A percentile compares a stretch with the other conserved stretches of the same genome.
These are phyloP conservation scores for Pantherophis vulpinus DNA, from an alignment of 2,797 vertebrate genomes.

Conservation along the genomic window DNA sequence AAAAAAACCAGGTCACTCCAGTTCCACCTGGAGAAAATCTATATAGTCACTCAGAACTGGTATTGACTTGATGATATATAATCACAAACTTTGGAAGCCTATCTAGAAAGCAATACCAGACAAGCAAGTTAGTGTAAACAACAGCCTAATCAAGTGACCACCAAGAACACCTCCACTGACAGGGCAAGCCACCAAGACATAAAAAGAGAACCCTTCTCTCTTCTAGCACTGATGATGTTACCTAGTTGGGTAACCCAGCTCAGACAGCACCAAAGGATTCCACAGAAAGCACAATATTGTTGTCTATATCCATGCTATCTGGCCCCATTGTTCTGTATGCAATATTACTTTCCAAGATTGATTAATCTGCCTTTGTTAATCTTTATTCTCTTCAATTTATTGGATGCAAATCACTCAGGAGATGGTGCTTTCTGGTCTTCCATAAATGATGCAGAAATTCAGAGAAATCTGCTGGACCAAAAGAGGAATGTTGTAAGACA, in stretches of 20 bases:
- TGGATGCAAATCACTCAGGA: background rate
- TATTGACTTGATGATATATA: background rate
- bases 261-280: background rate
- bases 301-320: background rate
- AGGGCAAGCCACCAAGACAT: background rate
- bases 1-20: background rate
- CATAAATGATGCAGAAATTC: background rate
- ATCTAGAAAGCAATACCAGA: background rate
- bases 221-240: background rate
- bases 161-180: background rate
- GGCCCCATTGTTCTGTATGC: background rate
- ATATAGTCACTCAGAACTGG: background rate
- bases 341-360: background rate
- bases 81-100: background rate
- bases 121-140: background rate
- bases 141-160: background rate
- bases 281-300: background rate
- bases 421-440: background rate
- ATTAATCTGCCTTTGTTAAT: background rate
- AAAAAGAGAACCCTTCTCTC: background rate
- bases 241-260: background rate
- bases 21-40: background rate
- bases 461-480: conserved; percentile 47
- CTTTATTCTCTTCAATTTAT: background rate
- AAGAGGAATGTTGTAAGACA: conserved; percentile 49